Percentiles rank a stretch among this genome's conserved stretches.
Conservation (phyloP, 2,113 vertebrate genomes). For the human (Homo sapiens) region GRCh38 chr7:84293501-84294000, state of each 20-base stretch:
- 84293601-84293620: neutral
- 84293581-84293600: neutral
- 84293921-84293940: neutral
- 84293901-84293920: neutral
- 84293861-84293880: neutral
- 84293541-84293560: neutral
- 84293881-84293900: neutral
- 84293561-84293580: neutral
- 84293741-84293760: too few relatives aligned
- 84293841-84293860: neutral
- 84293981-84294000: neutral
- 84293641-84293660: neutral
- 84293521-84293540: neutral
- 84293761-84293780: neutral
- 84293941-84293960: neutral
- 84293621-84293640: neutral
- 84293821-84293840: neutral
- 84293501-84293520: neutral
- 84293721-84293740: neutral
- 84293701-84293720: neutral
- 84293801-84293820: neutral
- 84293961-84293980: neutral
- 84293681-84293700: neutral
- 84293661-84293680: neutral
- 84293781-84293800: neutral